Evolutionary conservation across 1,140 invertebrate species (phyloP).

Genomic region (Drosophila erecta): DNA sequence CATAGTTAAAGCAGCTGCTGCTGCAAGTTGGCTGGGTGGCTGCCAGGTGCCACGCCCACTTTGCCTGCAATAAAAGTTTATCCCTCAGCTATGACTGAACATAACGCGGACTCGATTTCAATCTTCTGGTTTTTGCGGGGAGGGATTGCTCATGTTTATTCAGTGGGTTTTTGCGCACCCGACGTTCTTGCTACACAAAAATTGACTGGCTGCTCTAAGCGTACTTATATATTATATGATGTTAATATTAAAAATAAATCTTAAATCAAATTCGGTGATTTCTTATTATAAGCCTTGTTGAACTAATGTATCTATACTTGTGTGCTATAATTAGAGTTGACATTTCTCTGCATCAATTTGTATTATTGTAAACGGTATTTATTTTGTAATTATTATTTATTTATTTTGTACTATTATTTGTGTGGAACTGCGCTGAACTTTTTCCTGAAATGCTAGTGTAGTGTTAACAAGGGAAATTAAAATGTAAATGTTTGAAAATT

Average conservation of each 20-base stretch:
- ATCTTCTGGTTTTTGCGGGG: constrained; percentile 40
- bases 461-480: constrained; percentile 82
- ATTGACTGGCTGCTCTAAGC: too few species aligned
- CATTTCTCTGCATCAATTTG: too few species aligned
- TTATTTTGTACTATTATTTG: too few species aligned
- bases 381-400: too few species aligned
- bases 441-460: constrained; percentile 30
- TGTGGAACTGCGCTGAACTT: background rate
- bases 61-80: constrained; percentile 28
- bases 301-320: too few species aligned
- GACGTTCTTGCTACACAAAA: background rate
- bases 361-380: too few species aligned
- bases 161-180: constrained; percentile 10
- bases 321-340: too few species aligned
- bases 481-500: constrained; percentile 84
- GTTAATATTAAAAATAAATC: too few species aligned
- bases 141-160: constrained; percentile 68
- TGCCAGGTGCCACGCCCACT: constrained; percentile 19
- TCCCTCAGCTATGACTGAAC: constrained; percentile 16
- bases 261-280: too few species aligned
- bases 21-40: constrained; percentile 15
- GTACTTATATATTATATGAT: too few species aligned
- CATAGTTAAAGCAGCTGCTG: constrained; percentile 52
- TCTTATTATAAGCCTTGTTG: too few species aligned
- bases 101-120: constrained; percentile 66